These are phyloP conservation scores for Pherbina coryleti DNA, from an alignment of 2,888 invertebrate genomes.

Conservation along the genomic window DNA sequence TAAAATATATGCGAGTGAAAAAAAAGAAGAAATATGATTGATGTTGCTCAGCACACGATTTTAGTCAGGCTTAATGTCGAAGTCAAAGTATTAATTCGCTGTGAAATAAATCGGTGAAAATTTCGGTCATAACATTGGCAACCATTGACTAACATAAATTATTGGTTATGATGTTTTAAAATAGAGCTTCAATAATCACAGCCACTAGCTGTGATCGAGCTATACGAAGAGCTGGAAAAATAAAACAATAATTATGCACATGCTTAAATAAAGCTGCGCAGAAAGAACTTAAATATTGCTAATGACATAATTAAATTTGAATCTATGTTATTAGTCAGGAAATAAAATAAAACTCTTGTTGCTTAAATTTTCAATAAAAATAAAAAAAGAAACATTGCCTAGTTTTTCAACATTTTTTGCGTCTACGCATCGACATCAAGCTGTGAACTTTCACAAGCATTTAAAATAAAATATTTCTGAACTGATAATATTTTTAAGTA, in stretches of 20 bases:
- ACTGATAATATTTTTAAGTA: background rate
- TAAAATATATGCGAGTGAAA: background rate
- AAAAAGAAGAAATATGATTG: background rate
- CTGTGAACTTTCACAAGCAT: constrained; percentile 31
- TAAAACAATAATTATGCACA: background rate
- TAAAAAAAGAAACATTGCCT: background rate
- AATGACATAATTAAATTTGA: background rate
- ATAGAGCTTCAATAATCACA: no score
- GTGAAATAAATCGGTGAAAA: background rate
- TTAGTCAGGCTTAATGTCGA: no score
- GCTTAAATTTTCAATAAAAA: background rate
- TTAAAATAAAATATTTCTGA: constrained; percentile 9
- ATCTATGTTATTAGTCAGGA: background rate
- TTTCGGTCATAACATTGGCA: background rate
- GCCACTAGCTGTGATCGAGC: no score
- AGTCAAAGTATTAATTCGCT: background rate
- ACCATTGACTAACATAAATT: no score
- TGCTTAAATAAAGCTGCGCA: background rate
- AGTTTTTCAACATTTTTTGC: background rate
- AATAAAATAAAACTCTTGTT: no score
- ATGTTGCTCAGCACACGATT: background rate
- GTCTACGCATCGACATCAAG: background rate
- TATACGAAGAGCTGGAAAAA: background rate
- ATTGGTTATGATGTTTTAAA: no score
- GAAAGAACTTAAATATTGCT: background rate